Evolutionary conservation across 2,113 vertebrate genomes (phyloP), one percentile per base, ranked within the genome.

Genomic region (Oryzias melastigma): DNA sequence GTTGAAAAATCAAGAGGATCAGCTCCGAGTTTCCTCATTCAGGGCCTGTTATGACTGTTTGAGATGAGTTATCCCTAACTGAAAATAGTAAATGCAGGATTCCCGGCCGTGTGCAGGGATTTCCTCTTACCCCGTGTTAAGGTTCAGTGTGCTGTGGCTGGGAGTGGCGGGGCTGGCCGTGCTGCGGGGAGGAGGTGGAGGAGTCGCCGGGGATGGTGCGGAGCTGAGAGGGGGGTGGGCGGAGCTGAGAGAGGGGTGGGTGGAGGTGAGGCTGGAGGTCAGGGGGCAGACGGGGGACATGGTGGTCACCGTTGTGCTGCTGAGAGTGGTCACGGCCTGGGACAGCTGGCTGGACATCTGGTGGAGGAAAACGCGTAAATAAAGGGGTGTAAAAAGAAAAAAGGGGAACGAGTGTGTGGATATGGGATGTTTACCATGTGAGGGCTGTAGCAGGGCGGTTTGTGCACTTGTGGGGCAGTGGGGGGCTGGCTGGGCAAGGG

Each of bases 291-390:
- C 70, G 50, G 94, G 85, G 84, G 95, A 91, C 93, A 96, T 93
- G 90, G 94, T 93, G 88, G 94, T 93, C 85, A 93, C 93, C 89
- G 90, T 92, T 94, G 95, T 94, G 92, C 92, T 95, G 80, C 92
- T 94, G 87, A 95, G 93, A 89, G 90, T 94, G 88, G 90, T 94
- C 84, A 94, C 92, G 66, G 92, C 92, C 91, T 94, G 94, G 59
- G 94, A 93, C 81, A 93, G 84, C 80, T 90, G 91, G 81, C 87
- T 90, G 78, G 85, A 81, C 84, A 92, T 90, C 92, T 92, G 81
- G 52, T 4, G 19, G 51, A 45, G 17, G 29, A 8, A 86, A 66
- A 46, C 4, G 6, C 5, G n/a, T 18, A 13, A 8, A 15, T 15
- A 19, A 43, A 49, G 57, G 7, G 29, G 5, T 14, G 49, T 43